phyloP scores from a whole-genome alignment of 2,113 vertebrate species.

The Hyperopisus bebe region DNA sequence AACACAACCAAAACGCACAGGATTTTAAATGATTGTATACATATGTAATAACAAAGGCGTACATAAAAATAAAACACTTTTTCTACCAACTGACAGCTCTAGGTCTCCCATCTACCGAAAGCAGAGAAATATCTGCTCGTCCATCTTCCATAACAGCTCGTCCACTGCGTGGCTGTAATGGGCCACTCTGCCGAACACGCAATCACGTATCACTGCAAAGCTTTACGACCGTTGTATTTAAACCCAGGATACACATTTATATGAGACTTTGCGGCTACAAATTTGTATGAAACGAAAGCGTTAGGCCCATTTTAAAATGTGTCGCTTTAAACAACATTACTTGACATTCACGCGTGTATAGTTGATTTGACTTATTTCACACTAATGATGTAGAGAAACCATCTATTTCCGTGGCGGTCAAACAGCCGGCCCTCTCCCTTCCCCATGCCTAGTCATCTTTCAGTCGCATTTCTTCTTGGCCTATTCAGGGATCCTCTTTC shows the following conservation, averaged over 20 bases:
- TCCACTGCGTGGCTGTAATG: neutral
- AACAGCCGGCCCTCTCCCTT: neutral
- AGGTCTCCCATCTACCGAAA: neutral
- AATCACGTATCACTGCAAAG: neutral
- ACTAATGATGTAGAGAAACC: neutral
- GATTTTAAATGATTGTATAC: neutral
- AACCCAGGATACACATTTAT: neutral
- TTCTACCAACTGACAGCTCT: neutral
- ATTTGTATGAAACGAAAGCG: neutral
- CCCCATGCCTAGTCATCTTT: neutral
- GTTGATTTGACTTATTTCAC: neutral
- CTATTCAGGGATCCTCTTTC: neutral
- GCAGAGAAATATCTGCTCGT: neutral
- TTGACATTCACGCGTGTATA: neutral
- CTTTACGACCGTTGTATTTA: neutral
- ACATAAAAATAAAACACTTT: neutral
- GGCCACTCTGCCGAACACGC: neutral
- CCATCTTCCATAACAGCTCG: neutral
- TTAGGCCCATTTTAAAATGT: neutral
- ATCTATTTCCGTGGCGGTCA: neutral
- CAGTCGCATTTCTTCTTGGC: neutral
- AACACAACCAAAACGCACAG: neutral
- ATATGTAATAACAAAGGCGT: neutral
- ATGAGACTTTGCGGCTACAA: neutral
- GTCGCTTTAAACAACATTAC: neutral